Conservation (phyloP, 2,888 invertebrate genomes). For the Melinopterus prodromus region DNA sequence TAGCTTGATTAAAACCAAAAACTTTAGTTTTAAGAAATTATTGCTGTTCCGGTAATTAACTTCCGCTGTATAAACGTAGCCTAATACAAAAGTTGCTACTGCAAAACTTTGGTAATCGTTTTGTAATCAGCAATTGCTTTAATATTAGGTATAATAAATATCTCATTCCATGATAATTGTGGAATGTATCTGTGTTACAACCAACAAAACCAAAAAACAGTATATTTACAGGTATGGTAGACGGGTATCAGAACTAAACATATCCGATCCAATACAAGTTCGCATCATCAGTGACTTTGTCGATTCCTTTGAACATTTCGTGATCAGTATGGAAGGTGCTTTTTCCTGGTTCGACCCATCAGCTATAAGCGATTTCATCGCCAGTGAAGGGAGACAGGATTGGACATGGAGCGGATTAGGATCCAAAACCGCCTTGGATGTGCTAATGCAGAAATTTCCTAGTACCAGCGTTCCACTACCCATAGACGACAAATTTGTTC, state of each 20-base stretch:
- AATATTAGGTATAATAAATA: too few species aligned
- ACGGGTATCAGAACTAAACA: conserved; percentile 38
- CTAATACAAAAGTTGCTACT: too few species aligned
- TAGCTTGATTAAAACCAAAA: too few species aligned
- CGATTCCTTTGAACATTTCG: conserved; percentile 41
- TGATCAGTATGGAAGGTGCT: conserved; percentile 57
- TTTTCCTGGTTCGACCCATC: conserved; percentile 73
- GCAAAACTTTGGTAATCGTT: too few species aligned
- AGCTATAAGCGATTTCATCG: conserved; percentile 70
- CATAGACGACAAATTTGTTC: conserved; percentile 44
- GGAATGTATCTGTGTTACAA: too few species aligned
- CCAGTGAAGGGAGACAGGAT: conserved; percentile 71
- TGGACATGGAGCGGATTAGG: conserved; percentile 76
- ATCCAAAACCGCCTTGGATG: conserved; percentile 68
- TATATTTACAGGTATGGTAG: conserved; percentile 40
- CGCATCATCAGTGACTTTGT: conserved; percentile 32
- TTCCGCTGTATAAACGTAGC: too few species aligned
- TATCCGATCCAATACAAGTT: conserved; percentile 38
- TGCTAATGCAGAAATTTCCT: conserved; percentile 62
- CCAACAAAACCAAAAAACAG: too few species aligned
- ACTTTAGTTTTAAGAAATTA: too few species aligned
- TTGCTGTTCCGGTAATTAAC: too few species aligned
- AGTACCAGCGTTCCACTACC: conserved; percentile 30
- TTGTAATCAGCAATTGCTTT: too few species aligned
- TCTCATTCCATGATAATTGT: too few species aligned